Base-by-base conservation (phyloP, 2,113 vertebrate genomes). In the Laticauda colubrina region DNA sequence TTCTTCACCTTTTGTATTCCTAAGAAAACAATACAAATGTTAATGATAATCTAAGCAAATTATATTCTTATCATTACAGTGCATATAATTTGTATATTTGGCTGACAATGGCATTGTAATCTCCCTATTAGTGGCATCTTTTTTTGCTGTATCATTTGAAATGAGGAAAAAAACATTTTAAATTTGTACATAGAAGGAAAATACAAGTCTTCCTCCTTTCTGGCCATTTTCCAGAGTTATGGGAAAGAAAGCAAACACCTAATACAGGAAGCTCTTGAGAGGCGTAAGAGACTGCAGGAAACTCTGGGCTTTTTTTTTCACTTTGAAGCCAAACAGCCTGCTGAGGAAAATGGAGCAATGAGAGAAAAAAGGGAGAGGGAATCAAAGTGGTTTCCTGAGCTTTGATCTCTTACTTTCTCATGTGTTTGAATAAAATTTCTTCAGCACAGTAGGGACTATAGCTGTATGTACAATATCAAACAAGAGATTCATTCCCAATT, bases 391-490 rank as follows among this genome's bases (percentile, higher is more conserved):
- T 51, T 88, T 1, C 0, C 87, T 92, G 86, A 86, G 24, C 6
- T 89, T 93, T 93, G 92, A 91, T 91, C 92, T 88, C 59, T 88
- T 88, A 85, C 89, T 93, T 87, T 85, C 45, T 48, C 88, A 92
- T 9, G 48, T 92, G 86, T 55, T 69, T 69, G 48, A 88, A 59
- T 86, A 61, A 88, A 88, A 69, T 69, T 23, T 54, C 56, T 88
- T 53, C 89, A 59, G 26, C 93, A 57, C 92, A 64, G 55, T 51
- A 75, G 90, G 86, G 15, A 11, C 12, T 85, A 11, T 87, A 85
- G 87, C 55, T 91, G 64, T 90, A 9, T 43, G 10, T 48, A 10
- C 75, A 81, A 81, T 81, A 43, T 81, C 75, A 34, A 43, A 48
- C 45, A 34, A 64, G 45, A 57, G 45, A 26, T 51, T 59, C 85